Conservation (phyloP, 92 coral and sea anemone species). For the Meandrina meandrites region DNA sequence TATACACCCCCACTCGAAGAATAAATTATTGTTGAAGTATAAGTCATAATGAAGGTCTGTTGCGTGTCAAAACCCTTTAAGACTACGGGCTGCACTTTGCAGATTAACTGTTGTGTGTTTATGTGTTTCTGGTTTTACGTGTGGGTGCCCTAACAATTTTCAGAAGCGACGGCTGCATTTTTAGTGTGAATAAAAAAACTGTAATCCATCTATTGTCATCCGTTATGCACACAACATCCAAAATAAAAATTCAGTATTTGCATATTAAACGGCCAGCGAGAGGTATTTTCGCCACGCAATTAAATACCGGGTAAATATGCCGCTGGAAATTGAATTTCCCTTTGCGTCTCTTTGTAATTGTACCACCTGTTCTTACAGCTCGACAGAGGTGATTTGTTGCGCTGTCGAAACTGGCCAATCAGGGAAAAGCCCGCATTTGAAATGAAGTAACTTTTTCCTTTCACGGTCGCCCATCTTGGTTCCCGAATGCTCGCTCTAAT, state of each 20-base stretch:
- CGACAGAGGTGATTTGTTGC: not conserved
- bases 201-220: not conserved
- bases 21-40: no score
- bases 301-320: not conserved
- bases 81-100: no score
- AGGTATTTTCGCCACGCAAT: not conserved
- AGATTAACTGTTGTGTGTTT: not conserved
- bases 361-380: slow-evolving; percentile 5
- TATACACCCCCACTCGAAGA: no score
- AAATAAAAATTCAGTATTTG: not conserved
- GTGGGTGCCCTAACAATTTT: not conserved
- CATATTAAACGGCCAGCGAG: not conserved
- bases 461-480: slow-evolving; percentile 38
- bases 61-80: not conserved
- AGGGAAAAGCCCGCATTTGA: slow-evolving; percentile 45
- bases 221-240: not conserved
- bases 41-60: not conserved
- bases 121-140: no score
- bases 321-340: not conserved
- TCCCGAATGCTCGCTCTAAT: not conserved
- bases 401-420: slow-evolving; percentile 51
- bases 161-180: not conserved
- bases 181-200: not conserved
- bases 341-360: no score
- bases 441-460: slow-evolving; percentile 13